Evolutionary conservation across 1,140 invertebrate genomes (phyloP), one percentile per base, ranked within the genome.

Genomic region (Centruroides sculpturatus): DNA sequence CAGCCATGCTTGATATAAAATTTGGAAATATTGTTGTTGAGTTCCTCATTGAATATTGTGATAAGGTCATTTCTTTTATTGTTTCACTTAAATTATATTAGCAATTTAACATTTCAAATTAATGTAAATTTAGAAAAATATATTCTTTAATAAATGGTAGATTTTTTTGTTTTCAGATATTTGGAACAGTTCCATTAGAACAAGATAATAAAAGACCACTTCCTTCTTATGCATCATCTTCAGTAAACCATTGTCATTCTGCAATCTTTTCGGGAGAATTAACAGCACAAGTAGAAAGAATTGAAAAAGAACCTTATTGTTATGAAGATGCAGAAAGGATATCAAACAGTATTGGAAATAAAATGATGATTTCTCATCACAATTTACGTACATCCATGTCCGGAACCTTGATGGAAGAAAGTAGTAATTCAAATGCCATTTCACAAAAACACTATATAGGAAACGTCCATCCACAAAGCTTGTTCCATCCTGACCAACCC

Each of bases 21-120:
- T 98, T 98, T 80, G 93, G 91, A 73, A 98, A 98, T 77, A 88
- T 97, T 67, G 89, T 98, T 55, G 91, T 98, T 41, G 94, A 98
- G 77, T 91, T 97, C 70, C 79, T 98, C 47, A 92, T 98, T 61
- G 87, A 92, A 67, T 87, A 97, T 76, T 93, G 84, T 76, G 82
- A 88, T 53, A 83, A 83, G 75, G 86, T 95, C 34, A 47, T 34
- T 41, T 41, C 35, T 6, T 59, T 46, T 52, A 41, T 59, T 56
- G 9, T 49, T 49, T 49, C 48, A 49, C 9, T 49, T 9, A 49
- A n/a, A 9, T 49, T 9, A n/a, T 9, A 10, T 49, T 49, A 9
- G 9, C 9, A 49, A 49, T 10, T 9, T 49, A 49, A 49, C 9
- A 9, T 49, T 49, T 9, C 9, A 9, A 49, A 10, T 49, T 10